Evolutionary conservation across 2,797 vertebrate species (phyloP).

Genomic region (Girardinus metallicus): DNA sequence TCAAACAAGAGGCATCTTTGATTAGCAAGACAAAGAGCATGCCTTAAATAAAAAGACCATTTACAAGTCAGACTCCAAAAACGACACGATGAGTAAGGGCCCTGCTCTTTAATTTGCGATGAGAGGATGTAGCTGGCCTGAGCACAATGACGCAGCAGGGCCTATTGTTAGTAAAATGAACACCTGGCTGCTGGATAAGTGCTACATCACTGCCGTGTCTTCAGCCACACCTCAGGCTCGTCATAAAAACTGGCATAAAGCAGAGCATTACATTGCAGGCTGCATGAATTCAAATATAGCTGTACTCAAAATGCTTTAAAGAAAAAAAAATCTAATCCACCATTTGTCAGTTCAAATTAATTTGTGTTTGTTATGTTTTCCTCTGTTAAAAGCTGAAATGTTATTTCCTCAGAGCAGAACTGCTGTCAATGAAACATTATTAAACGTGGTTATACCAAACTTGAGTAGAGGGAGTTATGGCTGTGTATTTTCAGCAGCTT

Average conservation of each 20-base stretch:
- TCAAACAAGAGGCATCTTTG: constrained; percentile 81
- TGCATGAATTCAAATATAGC: constrained; percentile 40
- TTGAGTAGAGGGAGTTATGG: constrained; percentile 5
- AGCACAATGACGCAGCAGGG: constrained; percentile 71
- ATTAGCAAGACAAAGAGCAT: constrained; percentile 78
- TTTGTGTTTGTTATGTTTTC: not conserved
- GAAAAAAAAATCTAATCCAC: constrained; percentile 15
- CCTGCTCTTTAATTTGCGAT: constrained; percentile 72
- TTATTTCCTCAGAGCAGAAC: constrained; percentile 20
- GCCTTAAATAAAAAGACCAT: constrained; percentile 87
- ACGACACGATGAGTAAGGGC: constrained; percentile 61
- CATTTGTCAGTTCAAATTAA: constrained; percentile 10
- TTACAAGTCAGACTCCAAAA: constrained; percentile 78
- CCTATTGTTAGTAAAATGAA: constrained; percentile 87
- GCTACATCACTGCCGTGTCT: constrained; percentile 72
- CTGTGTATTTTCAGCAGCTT: constrained; percentile 16
- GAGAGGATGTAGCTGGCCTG: constrained; percentile 70
- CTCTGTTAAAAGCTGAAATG: constrained; percentile 6
- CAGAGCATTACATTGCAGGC: constrained; percentile 61
- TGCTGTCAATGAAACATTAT: constrained; percentile 6
- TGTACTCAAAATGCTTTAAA: not conserved
- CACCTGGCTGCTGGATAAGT: constrained; percentile 81
- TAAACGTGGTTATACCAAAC: constrained; percentile 13
- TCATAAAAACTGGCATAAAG: constrained; percentile 58
- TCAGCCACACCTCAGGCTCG: constrained; percentile 66